Base-by-base conservation (phyloP, 2,113 vertebrate genomes). In the Halcyon senegalensis region DNA sequence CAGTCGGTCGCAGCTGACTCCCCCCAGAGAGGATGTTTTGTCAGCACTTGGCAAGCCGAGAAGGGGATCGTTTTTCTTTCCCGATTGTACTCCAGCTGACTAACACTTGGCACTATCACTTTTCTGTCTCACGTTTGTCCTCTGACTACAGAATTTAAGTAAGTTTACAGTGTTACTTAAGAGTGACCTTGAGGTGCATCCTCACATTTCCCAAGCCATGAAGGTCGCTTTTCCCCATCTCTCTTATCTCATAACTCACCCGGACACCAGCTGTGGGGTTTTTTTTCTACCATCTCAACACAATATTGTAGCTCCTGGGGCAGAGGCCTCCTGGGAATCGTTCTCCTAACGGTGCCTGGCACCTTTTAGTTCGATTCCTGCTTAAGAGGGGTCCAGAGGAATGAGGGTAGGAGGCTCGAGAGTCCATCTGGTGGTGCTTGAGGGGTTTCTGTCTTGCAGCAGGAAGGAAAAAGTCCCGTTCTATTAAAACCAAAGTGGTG, bases 241-340 rank as follows among this genome's bases (percentile, higher is more conserved):
- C 79, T 60, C 25, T 56, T 1, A 0, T 39, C 7, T 33, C 67
- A 12, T 27, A 50, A 35, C 55, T 84, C 46, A 33, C 39, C 7
- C 35, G 1, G 1, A 10, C 39, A 9, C 20, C 63, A 58, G 24
- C 69, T 21, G 0, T 0, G 21, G 7, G 30, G 44, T 3, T 16
- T 76, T 81, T 63, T 43, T 46, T 39, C 33, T 30, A 3, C n/a
- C n/a, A 35, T 16, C 68, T 75, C 55, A 19, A 11, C 30, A 41
- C 35, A 62, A 27, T 25, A 35, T 14, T 4, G 0, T 13, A 16
- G 25, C 9, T 39, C 13, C 8, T 60, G 10, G 39, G 17, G 39
- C 1, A 2, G 60, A 35, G 19, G 6, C 20, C 27, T 60, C 27
- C 24, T 31, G 68, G 24, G 68, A 41, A 23, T 31, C 11, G 30